Conservation (phyloP, 37 sponge, comb jelly and placozoan genomes). For the Halichondria panicea region DNA sequence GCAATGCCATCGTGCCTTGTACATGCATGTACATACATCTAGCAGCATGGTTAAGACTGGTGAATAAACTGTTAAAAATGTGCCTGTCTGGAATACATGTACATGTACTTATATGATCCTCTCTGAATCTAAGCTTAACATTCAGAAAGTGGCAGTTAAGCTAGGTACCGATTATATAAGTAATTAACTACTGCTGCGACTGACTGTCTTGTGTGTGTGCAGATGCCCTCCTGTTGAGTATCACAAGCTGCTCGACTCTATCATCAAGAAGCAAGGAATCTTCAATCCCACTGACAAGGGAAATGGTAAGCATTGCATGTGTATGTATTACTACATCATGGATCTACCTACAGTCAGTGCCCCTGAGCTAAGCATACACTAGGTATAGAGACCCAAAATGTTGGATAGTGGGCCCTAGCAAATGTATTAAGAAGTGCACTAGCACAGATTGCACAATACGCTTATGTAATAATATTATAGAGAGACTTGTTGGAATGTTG, state of each 20-base stretch:
- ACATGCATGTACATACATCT: no score
- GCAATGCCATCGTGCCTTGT: neutral
- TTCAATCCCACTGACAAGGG: constrained; percentile 47
- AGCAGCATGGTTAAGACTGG: no score
- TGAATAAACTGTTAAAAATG: no score
- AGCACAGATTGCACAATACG: no score
- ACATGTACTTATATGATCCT: neutral
- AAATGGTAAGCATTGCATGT: constrained; percentile 32
- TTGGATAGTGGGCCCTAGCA: no score
- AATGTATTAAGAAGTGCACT: no score
- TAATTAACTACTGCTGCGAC: neutral
- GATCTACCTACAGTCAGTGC: neutral
- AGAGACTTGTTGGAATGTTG: no score
- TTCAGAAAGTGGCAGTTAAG: neutral
- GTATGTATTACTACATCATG: neutral
- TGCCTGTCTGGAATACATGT: neutral
- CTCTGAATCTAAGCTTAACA: neutral
- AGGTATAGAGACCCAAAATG: neutral
- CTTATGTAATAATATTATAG: no score
- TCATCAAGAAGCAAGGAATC: constrained; percentile 52
- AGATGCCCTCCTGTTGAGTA: constrained; percentile 42
- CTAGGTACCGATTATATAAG: neutral
- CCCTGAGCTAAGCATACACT: neutral
- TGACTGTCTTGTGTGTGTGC: neutral
- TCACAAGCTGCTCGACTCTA: constrained; percentile 35